These are phyloP conservation scores for Siniperca chuatsi DNA, from an alignment of 2,113 vertebrate genomes.

Conservation along the genomic window DNA sequence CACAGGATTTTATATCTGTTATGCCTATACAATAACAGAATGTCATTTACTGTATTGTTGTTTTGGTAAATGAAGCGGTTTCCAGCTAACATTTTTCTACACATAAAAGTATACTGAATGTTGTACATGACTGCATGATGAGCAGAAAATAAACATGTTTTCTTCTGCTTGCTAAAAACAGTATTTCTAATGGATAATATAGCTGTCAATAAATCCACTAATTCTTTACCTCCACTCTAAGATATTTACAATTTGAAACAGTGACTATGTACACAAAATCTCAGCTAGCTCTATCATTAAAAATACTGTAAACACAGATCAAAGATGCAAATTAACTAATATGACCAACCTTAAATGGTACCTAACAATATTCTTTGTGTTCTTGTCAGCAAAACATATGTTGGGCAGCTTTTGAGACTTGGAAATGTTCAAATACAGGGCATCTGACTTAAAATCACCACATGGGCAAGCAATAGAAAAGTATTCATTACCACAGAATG, in stretches of 20 bases:
- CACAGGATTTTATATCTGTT: conserved; percentile 18
- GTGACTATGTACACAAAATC: background rate
- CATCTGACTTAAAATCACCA: background rate
- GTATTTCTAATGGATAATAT: background rate
- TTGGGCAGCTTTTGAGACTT: background rate
- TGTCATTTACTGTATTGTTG: conserved; percentile 13
- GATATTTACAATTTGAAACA: background rate
- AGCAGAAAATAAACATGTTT: background rate
- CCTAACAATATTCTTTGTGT: background rate
- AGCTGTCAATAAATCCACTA: background rate
- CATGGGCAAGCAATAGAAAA: background rate
- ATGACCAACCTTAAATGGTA: background rate
- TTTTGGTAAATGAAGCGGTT: conserved; percentile 20
- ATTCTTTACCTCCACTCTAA: background rate
- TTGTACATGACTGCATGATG: background rate
- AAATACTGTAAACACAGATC: background rate
- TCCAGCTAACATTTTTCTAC: background rate
- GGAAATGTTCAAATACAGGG: background rate
- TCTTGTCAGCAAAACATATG: background rate
- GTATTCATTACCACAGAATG: background rate
- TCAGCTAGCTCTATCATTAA: background rate
- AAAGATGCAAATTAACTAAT: background rate
- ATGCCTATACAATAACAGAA: conserved; percentile 27
- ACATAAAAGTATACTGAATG: background rate
- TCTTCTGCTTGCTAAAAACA: conserved; percentile 1